Conservation (phyloP, 2,888 invertebrate genomes). For the Lacanobia oleracea region DNA sequence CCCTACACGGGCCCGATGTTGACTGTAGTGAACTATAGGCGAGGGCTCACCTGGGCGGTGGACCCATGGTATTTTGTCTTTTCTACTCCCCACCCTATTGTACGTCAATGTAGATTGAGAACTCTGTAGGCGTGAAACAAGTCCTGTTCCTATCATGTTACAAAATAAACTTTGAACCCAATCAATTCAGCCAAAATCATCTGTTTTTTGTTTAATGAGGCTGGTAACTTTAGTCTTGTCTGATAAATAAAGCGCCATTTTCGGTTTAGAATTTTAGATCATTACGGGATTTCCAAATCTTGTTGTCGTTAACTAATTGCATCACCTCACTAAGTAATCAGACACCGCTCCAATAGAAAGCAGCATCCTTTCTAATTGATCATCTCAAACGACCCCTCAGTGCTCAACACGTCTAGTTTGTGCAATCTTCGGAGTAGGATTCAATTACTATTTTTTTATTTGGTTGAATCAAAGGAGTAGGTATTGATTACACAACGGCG, state of each 20-base stretch:
- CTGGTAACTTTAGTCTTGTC: not conserved
- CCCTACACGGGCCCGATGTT: too few species aligned
- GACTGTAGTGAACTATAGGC: too few species aligned
- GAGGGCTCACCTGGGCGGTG: too few species aligned
- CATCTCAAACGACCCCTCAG: slow-evolving; percentile 49
- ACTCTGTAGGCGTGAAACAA: too few species aligned
- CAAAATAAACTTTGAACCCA: too few species aligned
- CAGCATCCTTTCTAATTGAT: slow-evolving; percentile 31
- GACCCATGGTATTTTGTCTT: too few species aligned
- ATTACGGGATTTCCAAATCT: slow-evolving; percentile 7
- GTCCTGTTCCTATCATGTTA: too few species aligned
- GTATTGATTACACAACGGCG: slow-evolving; percentile 84
- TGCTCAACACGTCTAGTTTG: slow-evolving; percentile 53
- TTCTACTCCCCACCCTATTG: too few species aligned
- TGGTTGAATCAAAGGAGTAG: slow-evolving; percentile 81
- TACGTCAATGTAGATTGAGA: too few species aligned
- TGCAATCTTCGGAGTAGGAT: slow-evolving; percentile 69
- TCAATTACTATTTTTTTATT: slow-evolving; percentile 80
- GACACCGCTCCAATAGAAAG: slow-evolving; percentile 6
- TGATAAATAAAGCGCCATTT: slow-evolving; percentile 10
- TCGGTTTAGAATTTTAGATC: not conserved
- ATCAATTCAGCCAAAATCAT: not conserved
- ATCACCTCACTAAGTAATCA: slow-evolving; percentile 25
- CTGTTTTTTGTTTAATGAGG: not conserved
- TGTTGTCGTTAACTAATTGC: slow-evolving; percentile 9